Conservation (phyloP, 2,797 vertebrate species). For the Enteromius trimaculatus region DNA sequence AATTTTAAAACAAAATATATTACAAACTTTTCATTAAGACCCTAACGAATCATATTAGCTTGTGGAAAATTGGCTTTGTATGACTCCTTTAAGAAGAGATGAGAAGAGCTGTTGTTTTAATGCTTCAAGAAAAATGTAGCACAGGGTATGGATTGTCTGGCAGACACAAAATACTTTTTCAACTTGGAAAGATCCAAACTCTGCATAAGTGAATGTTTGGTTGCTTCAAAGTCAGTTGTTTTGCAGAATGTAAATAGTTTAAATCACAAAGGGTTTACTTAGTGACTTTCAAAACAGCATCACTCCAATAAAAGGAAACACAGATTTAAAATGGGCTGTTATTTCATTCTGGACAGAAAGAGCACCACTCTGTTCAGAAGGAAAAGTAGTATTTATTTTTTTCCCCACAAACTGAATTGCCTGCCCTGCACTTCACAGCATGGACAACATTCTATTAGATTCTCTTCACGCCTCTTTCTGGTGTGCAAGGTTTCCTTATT, state of each 20-base stretch:
- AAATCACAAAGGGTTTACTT: background rate
- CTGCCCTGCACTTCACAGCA: background rate
- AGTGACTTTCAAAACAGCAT: background rate
- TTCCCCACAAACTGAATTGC: conserved; percentile 4
- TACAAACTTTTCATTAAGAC: too few relatives aligned
- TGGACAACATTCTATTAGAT: background rate
- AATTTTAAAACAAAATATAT: too few relatives aligned
- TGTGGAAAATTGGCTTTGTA: too few relatives aligned
- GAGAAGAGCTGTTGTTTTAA: background rate
- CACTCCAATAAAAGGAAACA: background rate
- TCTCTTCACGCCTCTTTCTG: background rate
- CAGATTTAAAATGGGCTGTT: background rate
- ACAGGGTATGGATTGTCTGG: background rate
- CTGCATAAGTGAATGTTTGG: background rate
- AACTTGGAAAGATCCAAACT: background rate
- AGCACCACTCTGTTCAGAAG: background rate
- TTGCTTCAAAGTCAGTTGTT: background rate
- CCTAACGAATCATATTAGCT: too few relatives aligned
- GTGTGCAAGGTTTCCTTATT: background rate
- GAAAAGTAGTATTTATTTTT: background rate
- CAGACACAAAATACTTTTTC: background rate
- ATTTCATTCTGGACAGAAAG: background rate
- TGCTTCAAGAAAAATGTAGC: background rate
- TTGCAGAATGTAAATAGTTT: background rate
- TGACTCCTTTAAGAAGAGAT: background rate